Evolutionary conservation across 1,140 invertebrate species (phyloP).

Genomic region (Cyclina sinensis): DNA sequence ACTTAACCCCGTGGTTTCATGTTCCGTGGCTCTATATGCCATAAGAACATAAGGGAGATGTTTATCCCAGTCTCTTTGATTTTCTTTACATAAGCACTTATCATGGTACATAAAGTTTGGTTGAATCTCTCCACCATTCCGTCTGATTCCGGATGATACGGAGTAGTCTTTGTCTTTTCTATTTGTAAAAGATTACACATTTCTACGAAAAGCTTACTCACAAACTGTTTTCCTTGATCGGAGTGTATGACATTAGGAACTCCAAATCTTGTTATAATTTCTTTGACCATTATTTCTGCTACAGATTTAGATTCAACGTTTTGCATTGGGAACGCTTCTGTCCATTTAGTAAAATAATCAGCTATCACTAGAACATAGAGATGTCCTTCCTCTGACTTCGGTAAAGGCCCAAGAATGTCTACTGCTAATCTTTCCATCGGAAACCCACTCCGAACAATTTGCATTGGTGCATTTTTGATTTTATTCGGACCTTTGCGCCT

Average conservation of each 20-base stretch:
- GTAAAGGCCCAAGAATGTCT: constrained; percentile 63
- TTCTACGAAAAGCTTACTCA: constrained; percentile 66
- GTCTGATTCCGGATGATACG: constrained; percentile 74
- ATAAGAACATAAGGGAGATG: constrained; percentile 65
- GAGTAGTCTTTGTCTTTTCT: constrained; percentile 65
- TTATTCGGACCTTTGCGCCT: constrained; percentile 50
- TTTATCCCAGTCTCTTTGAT: constrained; percentile 75
- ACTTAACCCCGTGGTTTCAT: constrained; percentile 64
- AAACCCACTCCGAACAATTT: not conserved
- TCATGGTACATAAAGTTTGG: constrained; percentile 53
- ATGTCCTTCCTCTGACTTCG: constrained; percentile 45
- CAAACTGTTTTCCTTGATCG: constrained; percentile 72
- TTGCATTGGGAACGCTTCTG: constrained; percentile 56
- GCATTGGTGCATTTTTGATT: constrained; percentile 55
- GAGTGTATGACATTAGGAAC: constrained; percentile 74
- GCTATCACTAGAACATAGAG: constrained; percentile 59
- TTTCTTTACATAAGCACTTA: constrained; percentile 71
- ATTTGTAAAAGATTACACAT: constrained; percentile 69
- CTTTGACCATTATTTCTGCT: constrained; percentile 64
- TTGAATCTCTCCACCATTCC: constrained; percentile 75
- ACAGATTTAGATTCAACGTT: constrained; percentile 65
- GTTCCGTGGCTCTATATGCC: constrained; percentile 47
- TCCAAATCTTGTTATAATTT: constrained; percentile 65
- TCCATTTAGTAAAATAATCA: constrained; percentile 70
- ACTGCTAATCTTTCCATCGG: constrained; percentile 66